A percentile compares a stretch with the other conserved stretches of the same genome.
phyloP scores from a whole-genome alignment of 2,888 invertebrate genomes.

The Pheosia gnoma region DNA sequence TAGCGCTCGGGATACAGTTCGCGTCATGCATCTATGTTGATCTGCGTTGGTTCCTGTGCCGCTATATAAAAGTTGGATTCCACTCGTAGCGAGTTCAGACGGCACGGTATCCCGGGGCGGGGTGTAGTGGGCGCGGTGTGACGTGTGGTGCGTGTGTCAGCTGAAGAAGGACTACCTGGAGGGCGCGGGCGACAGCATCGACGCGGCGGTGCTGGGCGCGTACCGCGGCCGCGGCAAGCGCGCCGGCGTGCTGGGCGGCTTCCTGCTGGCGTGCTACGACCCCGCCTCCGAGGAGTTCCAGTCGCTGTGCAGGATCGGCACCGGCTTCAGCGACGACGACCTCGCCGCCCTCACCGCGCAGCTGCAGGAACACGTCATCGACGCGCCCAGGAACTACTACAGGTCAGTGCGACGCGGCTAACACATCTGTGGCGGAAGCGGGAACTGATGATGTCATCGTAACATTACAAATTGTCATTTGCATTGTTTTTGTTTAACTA shows the following conservation, averaged over 20 bases:
- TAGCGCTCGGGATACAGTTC: too few relatives aligned
- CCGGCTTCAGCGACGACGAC: constrained; percentile 97
- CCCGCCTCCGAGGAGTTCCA: constrained; percentile 96
- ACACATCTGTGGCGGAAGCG: too few relatives aligned
- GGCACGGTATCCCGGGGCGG: too few relatives aligned
- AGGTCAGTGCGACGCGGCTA: constrained; percentile 57
- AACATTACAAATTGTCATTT: too few relatives aligned
- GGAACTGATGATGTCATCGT: too few relatives aligned
- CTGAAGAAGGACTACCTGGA: constrained; percentile 99
- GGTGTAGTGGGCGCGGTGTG: too few relatives aligned
- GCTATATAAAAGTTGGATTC: too few relatives aligned
- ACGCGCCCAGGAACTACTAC: constrained; percentile 91
- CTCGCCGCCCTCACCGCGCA: constrained; percentile 90
- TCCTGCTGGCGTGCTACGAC: constrained; percentile 97
- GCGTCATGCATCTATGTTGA: too few relatives aligned
- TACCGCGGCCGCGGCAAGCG: constrained; percentile 97
- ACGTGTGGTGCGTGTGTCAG: constrained; percentile 39
- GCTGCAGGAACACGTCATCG: constrained; percentile 90
- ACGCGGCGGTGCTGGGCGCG: constrained; percentile 97
- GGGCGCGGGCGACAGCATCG: constrained; percentile 97
- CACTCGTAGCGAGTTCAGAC: too few relatives aligned
- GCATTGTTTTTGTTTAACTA: too few relatives aligned
- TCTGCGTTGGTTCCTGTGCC: too few relatives aligned
- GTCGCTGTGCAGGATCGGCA: constrained; percentile 88
- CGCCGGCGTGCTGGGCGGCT: constrained; percentile 97